Percentiles rank a stretch among this genome's conserved stretches.
These are phyloP conservation scores for Zelleria hepariella DNA, from an alignment of 2,888 invertebrate species.

Conservation along the genomic window DNA sequence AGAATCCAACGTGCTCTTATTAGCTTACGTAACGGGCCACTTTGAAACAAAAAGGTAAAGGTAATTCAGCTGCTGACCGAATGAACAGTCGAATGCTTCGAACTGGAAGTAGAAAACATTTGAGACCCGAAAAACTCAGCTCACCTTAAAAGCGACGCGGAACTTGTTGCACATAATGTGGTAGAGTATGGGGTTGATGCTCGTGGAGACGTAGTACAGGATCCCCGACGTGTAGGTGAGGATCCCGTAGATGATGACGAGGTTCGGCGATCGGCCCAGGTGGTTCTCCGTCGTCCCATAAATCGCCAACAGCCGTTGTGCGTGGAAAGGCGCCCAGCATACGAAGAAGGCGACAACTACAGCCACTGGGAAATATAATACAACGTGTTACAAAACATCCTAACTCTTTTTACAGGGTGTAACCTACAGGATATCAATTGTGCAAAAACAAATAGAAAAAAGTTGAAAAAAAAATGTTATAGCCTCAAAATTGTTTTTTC, in stretches of 20 bases:
- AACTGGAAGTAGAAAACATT: neutral
- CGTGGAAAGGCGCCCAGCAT: conserved; percentile 95
- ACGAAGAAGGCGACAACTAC: conserved; percentile 92
- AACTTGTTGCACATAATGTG: conserved; percentile 97
- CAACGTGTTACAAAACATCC: neutral
- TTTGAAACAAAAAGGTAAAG: too few species aligned
- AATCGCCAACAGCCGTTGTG: conserved; percentile 87
- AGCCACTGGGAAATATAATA: conserved; percentile 74
- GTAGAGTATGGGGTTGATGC: conserved; percentile 93
- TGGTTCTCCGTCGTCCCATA: conserved; percentile 73
- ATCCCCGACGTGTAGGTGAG: conserved; percentile 89
- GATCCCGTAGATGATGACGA: conserved; percentile 75
- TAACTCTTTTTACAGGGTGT: too few species aligned
- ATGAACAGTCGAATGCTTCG: neutral
- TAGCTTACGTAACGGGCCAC: too few species aligned
- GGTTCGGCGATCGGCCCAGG: conserved; percentile 44
- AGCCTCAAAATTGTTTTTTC: too few species aligned
- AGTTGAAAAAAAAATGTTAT: too few species aligned
- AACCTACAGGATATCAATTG: too few species aligned
- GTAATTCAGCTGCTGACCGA: too few species aligned
- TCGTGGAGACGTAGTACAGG: conserved; percentile 92
- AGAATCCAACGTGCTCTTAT: too few species aligned
- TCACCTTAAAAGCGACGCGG: conserved; percentile 91
- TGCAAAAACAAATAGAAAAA: too few species aligned
- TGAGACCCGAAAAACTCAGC: conserved; percentile 7